Evolutionary conservation across 2,888 invertebrate species (phyloP).

Genomic region (Synanthedon andrenaeformis): DNA sequence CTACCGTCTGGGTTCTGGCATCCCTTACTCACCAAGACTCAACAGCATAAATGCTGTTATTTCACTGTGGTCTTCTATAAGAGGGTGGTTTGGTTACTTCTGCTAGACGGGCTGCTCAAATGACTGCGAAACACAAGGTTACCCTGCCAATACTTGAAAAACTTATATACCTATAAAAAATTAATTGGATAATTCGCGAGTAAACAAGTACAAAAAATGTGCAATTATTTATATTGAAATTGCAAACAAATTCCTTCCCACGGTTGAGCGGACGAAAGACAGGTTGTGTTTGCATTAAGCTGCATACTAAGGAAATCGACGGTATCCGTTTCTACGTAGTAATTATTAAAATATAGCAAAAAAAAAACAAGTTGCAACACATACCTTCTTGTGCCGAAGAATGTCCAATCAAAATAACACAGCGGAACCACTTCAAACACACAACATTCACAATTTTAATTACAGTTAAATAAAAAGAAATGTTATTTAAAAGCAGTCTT

Average conservation of each 20-base stretch:
- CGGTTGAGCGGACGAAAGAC: slow-evolving; percentile 58
- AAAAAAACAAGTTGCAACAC: slow-evolving; percentile 21
- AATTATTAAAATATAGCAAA: slow-evolving; percentile 32
- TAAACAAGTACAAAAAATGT: not conserved
- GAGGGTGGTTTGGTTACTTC: too few relatives aligned
- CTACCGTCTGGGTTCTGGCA: too few relatives aligned
- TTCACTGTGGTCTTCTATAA: too few relatives aligned
- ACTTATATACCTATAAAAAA: too few relatives aligned
- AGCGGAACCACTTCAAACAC: slow-evolving; percentile 27
- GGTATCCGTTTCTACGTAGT: slow-evolving; percentile 36
- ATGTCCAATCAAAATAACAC: slow-evolving; percentile 15
- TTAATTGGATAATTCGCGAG: too few relatives aligned
- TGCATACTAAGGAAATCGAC: slow-evolving; percentile 56
- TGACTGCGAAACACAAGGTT: too few relatives aligned
- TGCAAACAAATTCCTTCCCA: slow-evolving; percentile 56
- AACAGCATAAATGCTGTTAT: too few relatives aligned
- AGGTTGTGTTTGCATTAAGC: slow-evolving; percentile 26
- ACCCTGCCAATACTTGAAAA: too few relatives aligned
- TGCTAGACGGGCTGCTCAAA: too few relatives aligned
- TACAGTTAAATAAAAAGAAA: not conserved
- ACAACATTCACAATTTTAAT: slow-evolving; percentile 10
- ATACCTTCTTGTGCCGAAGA: slow-evolving; percentile 30
- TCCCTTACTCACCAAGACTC: too few relatives aligned
- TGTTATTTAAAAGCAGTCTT: slow-evolving; percentile 6
- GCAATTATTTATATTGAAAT: slow-evolving; percentile 7